Evolutionary conservation across 2,113 vertebrate genomes (phyloP).

Genomic region (Ondatra zibethicus): DNA sequence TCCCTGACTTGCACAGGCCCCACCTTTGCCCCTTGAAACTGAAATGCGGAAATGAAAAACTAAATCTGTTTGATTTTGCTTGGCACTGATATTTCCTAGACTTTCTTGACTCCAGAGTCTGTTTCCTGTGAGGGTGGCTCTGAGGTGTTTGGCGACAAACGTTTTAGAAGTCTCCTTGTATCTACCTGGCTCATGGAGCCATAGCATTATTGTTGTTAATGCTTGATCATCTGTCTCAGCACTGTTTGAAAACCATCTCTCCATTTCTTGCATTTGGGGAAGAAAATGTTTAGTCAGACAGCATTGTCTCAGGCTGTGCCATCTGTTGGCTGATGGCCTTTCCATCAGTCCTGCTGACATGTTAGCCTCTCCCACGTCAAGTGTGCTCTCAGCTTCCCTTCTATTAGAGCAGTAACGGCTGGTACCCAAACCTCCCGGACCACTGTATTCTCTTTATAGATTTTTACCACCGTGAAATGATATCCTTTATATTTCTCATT

Average conservation of each 20-base stretch:
- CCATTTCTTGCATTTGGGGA: background rate
- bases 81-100: background rate
- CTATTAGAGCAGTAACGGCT: background rate
- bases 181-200: background rate
- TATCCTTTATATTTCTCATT: slow-evolving; percentile 4
- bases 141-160: background rate
- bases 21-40: background rate
- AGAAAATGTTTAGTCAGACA: background rate
- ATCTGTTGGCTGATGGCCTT: background rate
- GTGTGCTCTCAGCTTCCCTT: background rate
- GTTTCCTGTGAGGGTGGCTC: background rate
- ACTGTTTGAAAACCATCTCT: background rate
- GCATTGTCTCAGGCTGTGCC: background rate
- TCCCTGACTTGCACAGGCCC: background rate
- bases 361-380: background rate
- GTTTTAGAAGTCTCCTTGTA: background rate
- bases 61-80: background rate
- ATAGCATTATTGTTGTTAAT: background rate
- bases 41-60: background rate
- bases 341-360: background rate
- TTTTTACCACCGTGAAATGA: slow-evolving; percentile 19
- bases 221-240: background rate
- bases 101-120: background rate
- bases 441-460: background rate
- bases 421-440: slow-evolving; percentile 5